These are phyloP conservation scores for Scolanthus callimorphus DNA, from an alignment of 92 coral and sea anemone genomes.

Conservation along the genomic window DNA sequence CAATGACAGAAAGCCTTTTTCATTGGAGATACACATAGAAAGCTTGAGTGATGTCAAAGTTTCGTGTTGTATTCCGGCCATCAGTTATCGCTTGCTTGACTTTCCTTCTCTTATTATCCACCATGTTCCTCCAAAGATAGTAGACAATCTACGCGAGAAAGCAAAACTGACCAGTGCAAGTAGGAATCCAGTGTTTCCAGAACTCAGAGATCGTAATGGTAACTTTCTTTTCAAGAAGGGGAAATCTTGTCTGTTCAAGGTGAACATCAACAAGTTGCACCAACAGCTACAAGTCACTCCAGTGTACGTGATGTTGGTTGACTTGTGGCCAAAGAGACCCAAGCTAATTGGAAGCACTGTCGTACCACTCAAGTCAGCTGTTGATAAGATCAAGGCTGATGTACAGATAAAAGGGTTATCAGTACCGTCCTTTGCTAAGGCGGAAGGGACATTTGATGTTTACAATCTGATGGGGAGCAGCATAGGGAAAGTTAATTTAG, in stretches of 20 bases:
- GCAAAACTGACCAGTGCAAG: conserved; percentile 28
- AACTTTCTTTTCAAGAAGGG: conserved; percentile 68
- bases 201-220: conserved; percentile 68
- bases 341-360: conserved; percentile 76
- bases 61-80: conserved; percentile 72
- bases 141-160: conserved; percentile 67
- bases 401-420: conserved; percentile 63
- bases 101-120: conserved; percentile 84
- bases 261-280: conserved; percentile 41
- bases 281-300: conserved; percentile 70
- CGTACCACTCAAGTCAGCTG: conserved; percentile 55
- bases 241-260: conserved; percentile 88
- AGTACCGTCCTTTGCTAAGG: conserved; percentile 73
- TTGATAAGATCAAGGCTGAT: conserved; percentile 54
- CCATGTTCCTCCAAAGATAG: conserved; percentile 49
- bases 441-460: conserved; percentile 58
- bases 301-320: conserved; percentile 84
- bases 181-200: conserved; percentile 33
- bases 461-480: conserved; percentile 85
- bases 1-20: too few relatives aligned
- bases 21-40: conserved; percentile 89
- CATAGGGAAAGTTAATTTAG: conserved; percentile 66
- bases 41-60: conserved; percentile 52
- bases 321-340: conserved; percentile 70
- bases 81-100: conserved; percentile 89